A percentile compares a stretch with the other conserved stretches of the same genome.
Evolutionary conservation across 2,888 invertebrate genomes (phyloP).

Genomic region (Tolmerus cingulatus): DNA sequence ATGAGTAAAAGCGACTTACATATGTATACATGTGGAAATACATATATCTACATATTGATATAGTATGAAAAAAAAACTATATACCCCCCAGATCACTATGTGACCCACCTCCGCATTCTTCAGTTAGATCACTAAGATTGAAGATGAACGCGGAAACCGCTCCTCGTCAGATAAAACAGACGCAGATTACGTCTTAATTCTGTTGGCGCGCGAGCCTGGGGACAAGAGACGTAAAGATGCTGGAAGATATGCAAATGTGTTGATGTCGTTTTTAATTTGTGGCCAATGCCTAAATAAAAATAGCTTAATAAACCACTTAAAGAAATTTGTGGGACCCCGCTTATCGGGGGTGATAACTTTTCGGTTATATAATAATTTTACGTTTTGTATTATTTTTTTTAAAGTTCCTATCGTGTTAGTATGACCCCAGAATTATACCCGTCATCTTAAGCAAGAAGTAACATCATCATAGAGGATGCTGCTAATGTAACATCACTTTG

Average conservation of each 20-base stretch:
- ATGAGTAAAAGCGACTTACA: too few relatives aligned
- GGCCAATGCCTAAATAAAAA: conserved; percentile 20
- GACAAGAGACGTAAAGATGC: not conserved
- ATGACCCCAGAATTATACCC: not conserved
- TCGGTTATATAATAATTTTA: not conserved
- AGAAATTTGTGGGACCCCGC: not conserved
- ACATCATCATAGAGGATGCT: too few relatives aligned
- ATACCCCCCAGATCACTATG: not conserved
- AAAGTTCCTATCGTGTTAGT: not conserved
- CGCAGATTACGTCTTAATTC: conserved; percentile 14
- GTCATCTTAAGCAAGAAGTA: too few relatives aligned
- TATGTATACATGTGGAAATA: not conserved
- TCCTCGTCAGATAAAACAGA: not conserved
- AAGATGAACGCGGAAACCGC: not conserved
- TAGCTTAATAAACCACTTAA: conserved; percentile 21
- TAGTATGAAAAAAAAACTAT: not conserved
- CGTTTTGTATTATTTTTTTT: not conserved
- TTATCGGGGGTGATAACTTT: conserved; percentile 16
- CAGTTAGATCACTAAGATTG: not conserved
- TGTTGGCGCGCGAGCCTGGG: not conserved
- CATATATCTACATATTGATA: too few relatives aligned
- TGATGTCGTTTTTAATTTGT: conserved; percentile 3
- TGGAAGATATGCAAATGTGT: conserved; percentile 7
- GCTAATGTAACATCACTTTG: too few relatives aligned
- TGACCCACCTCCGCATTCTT: conserved; percentile 14